These are phyloP conservation scores for Petaurus breviceps DNA, from an alignment of 2,113 vertebrate species.

Conservation along the genomic window DNA sequence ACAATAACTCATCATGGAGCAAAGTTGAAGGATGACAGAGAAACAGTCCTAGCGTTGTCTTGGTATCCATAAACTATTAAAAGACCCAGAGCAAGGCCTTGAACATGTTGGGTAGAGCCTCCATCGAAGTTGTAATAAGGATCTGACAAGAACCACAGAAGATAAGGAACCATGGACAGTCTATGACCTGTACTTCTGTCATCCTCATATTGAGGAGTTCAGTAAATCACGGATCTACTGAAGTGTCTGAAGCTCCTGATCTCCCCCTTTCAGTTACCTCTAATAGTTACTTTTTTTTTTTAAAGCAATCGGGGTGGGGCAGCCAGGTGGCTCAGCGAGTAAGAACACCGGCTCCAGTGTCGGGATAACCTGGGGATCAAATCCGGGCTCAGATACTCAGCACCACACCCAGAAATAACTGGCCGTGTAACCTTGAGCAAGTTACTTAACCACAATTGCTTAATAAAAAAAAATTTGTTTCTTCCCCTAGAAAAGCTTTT, in stretches of 20 bases:
- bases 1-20: neutral
- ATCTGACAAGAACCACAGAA: neutral
- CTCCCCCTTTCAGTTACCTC: neutral
- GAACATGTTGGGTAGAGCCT: neutral
- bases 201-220: neutral
- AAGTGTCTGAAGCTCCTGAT: neutral
- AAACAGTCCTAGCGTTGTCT: neutral
- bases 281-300: neutral
- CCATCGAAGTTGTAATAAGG: neutral
- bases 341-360: too few species aligned
- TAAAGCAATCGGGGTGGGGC: too few species aligned
- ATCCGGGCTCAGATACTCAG: too few species aligned
- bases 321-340: too few species aligned
- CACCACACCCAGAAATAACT: too few species aligned
- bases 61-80: neutral
- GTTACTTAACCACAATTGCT: too few species aligned
- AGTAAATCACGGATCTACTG: neutral
- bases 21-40: neutral
- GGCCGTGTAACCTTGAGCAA: too few species aligned
- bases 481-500: neutral
- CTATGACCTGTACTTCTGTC: neutral
- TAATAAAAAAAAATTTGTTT: neutral
- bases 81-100: neutral
- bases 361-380: too few species aligned
- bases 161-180: neutral